Base-by-base conservation (phyloP, 1,140 invertebrate species). In the Drosophila repletoides region DNA sequence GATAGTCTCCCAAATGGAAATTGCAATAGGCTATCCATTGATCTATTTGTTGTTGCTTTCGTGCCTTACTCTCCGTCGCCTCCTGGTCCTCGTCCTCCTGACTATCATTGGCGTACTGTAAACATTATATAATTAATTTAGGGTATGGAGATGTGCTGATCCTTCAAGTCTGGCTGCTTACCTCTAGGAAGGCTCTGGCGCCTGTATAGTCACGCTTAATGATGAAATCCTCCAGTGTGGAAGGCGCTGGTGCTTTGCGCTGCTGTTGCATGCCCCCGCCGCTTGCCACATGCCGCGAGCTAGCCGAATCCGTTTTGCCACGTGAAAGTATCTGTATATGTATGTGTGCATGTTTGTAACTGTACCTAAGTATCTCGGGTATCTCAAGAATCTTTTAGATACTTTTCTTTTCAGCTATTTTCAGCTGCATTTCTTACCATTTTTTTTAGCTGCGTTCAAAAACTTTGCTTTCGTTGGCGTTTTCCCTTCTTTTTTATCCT, bases 1-100 rank as follows among this genome's bases (percentile, higher is more conserved):
- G 95, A 91, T 98, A 99, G 88, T 99, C 97, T 0, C 97, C 98
- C 28, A 98, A 91, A 91, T 99, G 98, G 91, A 99, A 99, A 52
- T 95, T 94, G 91, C 97, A 98, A 90, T 97, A 99, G 1, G 95
- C 97, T 56, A 96, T 94, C 97, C 98, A 99, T 58, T 95, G 90
- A 67, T 96, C 94, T 10, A 93, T 93, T 87, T 94, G 93, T 4
- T 93, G 90, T 43, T 84, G 68, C n/a, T 76, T 70, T 17, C 46
- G 5, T 86, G 91, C 79, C 92, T 93, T 29, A 92, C 93, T 65
- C 90, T 66, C 46, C 10, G 19, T 9, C 89, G 92, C 76, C 93
- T 94, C 28, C 92, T 93, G 40, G 34, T 10, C 9, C 88, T 92
- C 55, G 21, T 36, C 75, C 93, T 94, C 31, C 92, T 93, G 74